phyloP scores from a whole-genome alignment of 1,140 invertebrate species.

The Zaprionus tsacasi region DNA sequence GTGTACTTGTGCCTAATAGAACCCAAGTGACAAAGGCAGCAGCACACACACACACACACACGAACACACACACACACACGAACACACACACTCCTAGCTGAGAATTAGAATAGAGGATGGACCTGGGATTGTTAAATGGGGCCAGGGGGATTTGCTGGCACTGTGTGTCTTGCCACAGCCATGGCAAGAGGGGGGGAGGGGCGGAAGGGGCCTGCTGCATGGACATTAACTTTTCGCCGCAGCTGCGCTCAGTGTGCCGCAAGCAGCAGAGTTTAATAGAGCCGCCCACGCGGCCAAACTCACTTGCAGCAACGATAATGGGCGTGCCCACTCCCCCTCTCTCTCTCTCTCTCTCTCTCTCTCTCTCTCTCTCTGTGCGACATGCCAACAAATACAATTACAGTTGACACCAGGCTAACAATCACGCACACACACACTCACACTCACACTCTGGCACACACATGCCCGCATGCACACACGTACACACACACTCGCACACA shows the following conservation, averaged over 20 bases:
- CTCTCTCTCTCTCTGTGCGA: neutral
- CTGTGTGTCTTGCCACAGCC: neutral
- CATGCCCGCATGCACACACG: constrained; percentile 7
- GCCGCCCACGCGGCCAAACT: constrained; percentile 56
- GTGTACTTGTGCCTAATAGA: constrained; percentile 70
- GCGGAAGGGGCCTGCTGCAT: neutral
- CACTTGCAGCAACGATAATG: constrained; percentile 48
- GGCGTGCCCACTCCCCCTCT: too few relatives aligned
- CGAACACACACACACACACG: neutral
- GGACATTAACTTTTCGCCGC: constrained; percentile 71
- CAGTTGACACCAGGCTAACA: constrained; percentile 46
- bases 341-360: too few relatives aligned
- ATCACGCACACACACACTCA: constrained; percentile 23
- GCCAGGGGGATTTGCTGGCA: neutral
- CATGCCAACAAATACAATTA: constrained; percentile 48
- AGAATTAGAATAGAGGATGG: constrained; percentile 20
- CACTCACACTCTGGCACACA: constrained; percentile 11
- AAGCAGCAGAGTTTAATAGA: constrained; percentile 73
- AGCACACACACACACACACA: constrained; percentile 20
- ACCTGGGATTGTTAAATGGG: constrained; percentile 1
- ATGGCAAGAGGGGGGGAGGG: neutral
- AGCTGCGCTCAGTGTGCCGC: constrained; percentile 49
- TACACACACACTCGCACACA: constrained; percentile 12
- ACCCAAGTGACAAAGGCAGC: constrained; percentile 71
- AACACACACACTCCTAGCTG: constrained; percentile 10